Conservation (phyloP, 2,113 vertebrate genomes). For the Oreotrochilus melanogaster region DNA sequence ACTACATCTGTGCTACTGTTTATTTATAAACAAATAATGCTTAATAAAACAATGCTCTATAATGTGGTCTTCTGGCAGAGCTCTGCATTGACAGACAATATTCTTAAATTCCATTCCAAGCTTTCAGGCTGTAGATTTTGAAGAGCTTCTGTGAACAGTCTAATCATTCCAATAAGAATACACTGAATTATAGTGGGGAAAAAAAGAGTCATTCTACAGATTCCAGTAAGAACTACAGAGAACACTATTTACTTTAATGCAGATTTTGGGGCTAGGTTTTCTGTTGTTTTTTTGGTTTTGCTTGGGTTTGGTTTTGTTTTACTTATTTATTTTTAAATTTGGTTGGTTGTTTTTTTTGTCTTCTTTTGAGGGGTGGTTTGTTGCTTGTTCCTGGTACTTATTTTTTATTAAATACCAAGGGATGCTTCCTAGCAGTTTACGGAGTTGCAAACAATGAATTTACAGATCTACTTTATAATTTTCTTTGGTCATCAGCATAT, state of each 20-base stretch:
- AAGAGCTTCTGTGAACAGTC: background rate
- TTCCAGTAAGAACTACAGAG: background rate
- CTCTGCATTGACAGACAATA: slow-evolving; percentile 3
- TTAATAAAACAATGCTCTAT: slow-evolving; percentile 43
- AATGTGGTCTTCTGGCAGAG: slow-evolving; percentile 18
- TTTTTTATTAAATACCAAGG: background rate
- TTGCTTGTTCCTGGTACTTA: no score
- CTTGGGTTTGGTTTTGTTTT: background rate
- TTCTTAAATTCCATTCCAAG: background rate
- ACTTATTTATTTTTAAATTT: background rate
- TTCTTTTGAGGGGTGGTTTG: background rate
- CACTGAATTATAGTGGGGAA: background rate
- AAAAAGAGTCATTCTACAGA: background rate
- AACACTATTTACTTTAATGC: background rate
- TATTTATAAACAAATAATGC: slow-evolving; percentile 66
- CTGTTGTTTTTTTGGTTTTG: background rate
- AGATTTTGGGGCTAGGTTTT: background rate
- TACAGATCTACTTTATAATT: background rate
- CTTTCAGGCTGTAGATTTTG: background rate
- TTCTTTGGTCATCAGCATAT: background rate
- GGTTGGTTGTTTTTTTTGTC: background rate
- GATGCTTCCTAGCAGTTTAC: background rate
- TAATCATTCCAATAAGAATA: background rate
- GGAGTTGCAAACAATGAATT: background rate
- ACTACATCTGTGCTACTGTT: slow-evolving; percentile 74